Evolutionary conservation across 2,888 invertebrate species (phyloP).

Genomic region (Trachelus troglodyta): DNA sequence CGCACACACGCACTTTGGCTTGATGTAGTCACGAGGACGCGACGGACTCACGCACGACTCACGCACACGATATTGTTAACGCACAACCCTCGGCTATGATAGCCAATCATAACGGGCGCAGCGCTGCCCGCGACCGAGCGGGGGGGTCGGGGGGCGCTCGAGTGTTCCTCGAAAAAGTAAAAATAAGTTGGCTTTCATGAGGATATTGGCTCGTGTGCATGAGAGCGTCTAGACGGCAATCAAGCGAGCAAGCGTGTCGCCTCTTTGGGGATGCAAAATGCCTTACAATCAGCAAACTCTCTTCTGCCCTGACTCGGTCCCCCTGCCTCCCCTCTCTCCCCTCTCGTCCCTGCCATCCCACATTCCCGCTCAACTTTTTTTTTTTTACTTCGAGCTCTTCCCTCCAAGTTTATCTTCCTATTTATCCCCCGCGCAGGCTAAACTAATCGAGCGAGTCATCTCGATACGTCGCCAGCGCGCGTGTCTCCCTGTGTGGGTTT

Average conservation of each 20-base stretch:
- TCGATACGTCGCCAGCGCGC: conserved; percentile 22
- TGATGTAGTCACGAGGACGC: conserved; percentile 29
- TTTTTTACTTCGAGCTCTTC: too few species aligned
- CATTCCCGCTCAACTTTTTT: too few species aligned
- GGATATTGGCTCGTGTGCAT: background rate
- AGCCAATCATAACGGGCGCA: conserved; percentile 1
- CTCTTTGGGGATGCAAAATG: conserved; percentile 7
- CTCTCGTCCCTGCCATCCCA: background rate
- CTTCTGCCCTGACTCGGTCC: too few species aligned
- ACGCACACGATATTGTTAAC: conserved; percentile 6
- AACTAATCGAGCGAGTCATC: conserved; percentile 28
- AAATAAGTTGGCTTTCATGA: conserved; percentile 1
- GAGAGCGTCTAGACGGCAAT: conserved; percentile 42
- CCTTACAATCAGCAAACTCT: too few species aligned
- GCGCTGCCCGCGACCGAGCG: background rate
- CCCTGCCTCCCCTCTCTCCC: background rate
- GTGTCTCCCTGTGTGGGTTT: background rate
- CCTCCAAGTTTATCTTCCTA: too few species aligned
- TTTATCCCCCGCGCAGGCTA: background rate
- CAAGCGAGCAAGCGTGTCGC: conserved; percentile 29
- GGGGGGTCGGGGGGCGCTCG: background rate
- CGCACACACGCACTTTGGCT: conserved; percentile 22
- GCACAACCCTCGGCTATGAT: background rate
- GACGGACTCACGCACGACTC: conserved; percentile 25
- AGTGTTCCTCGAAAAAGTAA: conserved; percentile 5